Evolutionary conservation across 2,888 invertebrate genomes (phyloP).

Genomic region (Diabrotica balteata): DNA sequence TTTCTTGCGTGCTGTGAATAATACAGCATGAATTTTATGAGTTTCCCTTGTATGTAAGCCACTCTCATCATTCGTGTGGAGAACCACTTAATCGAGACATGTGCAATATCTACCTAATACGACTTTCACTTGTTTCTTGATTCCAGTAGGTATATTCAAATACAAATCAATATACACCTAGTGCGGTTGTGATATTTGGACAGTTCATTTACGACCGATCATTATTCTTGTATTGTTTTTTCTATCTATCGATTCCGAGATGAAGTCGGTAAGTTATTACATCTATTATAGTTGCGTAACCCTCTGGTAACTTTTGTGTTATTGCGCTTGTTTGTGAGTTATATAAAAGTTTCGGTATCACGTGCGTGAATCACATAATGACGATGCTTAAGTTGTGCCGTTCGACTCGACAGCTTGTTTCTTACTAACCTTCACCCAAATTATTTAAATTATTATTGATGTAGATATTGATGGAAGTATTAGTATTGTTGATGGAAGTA

Average conservation of each 20-base stretch:
- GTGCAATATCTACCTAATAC: slow-evolving; percentile 17
- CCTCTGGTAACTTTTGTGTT: slow-evolving; percentile 4
- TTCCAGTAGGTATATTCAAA: slow-evolving; percentile 12
- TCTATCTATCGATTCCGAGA: slow-evolving; percentile 22
- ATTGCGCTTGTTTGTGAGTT: slow-evolving; percentile 16
- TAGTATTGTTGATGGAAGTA: no score
- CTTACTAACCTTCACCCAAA: no score
- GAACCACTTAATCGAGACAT: slow-evolving; percentile 17
- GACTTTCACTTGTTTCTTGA: slow-evolving; percentile 37
- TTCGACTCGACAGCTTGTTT: no score
- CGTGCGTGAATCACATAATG: neutral
- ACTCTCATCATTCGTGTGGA: slow-evolving; percentile 15
- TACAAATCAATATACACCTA: slow-evolving; percentile 30
- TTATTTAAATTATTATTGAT: no score
- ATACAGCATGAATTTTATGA: no score
- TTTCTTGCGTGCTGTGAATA: no score
- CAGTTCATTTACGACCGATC: slow-evolving; percentile 24
- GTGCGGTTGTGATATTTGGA: slow-evolving; percentile 27
- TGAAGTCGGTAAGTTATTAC: slow-evolving; percentile 38
- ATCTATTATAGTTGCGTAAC: slow-evolving; percentile 20
- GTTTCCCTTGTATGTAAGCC: neutral
- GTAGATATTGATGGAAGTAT: no score
- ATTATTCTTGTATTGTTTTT: slow-evolving; percentile 28
- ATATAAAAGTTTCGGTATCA: neutral
- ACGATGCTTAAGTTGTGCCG: no score